A percentile compares a stretch with the other conserved stretches of the same genome.
These are phyloP conservation scores for Drosophila basisetae DNA, from an alignment of 2,888 invertebrate genomes.

Conservation along the genomic window DNA sequence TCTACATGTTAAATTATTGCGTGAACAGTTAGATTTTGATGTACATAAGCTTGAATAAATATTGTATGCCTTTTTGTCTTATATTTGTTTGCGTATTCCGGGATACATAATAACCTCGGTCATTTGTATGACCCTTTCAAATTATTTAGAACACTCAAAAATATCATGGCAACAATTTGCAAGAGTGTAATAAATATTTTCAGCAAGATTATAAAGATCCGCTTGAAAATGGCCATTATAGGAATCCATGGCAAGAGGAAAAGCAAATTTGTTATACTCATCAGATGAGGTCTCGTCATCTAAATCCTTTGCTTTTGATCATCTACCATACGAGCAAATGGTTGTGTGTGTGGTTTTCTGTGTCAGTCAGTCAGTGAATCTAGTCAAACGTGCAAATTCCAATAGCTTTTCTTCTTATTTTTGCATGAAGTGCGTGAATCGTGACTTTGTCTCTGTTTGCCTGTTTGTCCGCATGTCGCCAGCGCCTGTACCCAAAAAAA, in stretches of 20 bases:
- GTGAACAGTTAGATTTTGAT: too few species aligned
- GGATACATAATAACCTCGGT: not conserved
- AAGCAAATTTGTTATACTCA: not conserved
- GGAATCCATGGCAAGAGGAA: not conserved
- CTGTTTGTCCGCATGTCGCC: slow-evolving; percentile 17
- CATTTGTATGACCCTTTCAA: not conserved
- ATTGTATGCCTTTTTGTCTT: not conserved
- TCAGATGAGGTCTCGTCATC: slow-evolving; percentile 1
- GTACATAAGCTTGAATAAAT: not conserved
- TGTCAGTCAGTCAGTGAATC: slow-evolving; percentile 59
- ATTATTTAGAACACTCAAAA: not conserved
- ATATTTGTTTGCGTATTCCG: not conserved
- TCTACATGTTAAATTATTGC: too few species aligned
- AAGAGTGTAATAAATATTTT: not conserved
- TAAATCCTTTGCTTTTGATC: slow-evolving; percentile 24
- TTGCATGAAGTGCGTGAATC: slow-evolving; percentile 41
- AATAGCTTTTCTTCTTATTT: slow-evolving; percentile 37
- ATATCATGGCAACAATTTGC: not conserved
- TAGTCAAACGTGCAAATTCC: slow-evolving; percentile 36
- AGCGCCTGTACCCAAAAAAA: slow-evolving; percentile 49
- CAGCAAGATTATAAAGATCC: not conserved
- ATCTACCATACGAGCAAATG: slow-evolving; percentile 22
- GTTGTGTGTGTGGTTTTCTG: slow-evolving; percentile 35
- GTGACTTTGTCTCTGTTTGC: slow-evolving; percentile 7
- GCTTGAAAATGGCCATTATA: not conserved